Evolutionary conservation across 2,888 invertebrate species (phyloP).

Genomic region (Drosophila austrosaltans): DNA sequence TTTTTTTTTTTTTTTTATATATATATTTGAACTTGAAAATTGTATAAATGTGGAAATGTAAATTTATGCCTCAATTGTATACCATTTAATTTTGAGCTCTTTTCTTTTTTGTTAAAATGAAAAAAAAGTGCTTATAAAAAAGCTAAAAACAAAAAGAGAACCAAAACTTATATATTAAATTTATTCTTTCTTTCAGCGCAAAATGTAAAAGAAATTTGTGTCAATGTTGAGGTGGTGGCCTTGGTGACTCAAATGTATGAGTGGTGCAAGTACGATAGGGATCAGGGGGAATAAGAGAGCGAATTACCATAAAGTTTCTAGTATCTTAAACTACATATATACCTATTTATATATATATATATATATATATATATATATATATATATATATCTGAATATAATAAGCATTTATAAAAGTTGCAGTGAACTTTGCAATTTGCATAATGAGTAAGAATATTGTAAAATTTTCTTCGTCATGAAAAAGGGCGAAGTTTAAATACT

Average conservation of each 20-base stretch:
- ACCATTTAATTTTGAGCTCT: slow-evolving; percentile 10
- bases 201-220: slow-evolving; percentile 55
- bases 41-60: slow-evolving; percentile 31
- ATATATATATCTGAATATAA: slow-evolving; percentile 28
- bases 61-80: slow-evolving; percentile 34
- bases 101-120: slow-evolving; percentile 22
- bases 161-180: slow-evolving; percentile 23
- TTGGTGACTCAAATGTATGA: slow-evolving; percentile 6
- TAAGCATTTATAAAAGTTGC: slow-evolving; percentile 46
- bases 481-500: slow-evolving; percentile 21
- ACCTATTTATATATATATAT: slow-evolving; percentile 59
- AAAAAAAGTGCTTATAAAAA: slow-evolving; percentile 40
- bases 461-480: not conserved
- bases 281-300: slow-evolving; percentile 1
- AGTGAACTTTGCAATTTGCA: slow-evolving; percentile 58
- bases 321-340: slow-evolving; percentile 65
- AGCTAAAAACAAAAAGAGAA: slow-evolving; percentile 50
- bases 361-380: too few relatives aligned
- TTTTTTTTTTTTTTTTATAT: slow-evolving; percentile 22
- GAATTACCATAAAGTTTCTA: slow-evolving; percentile 51
- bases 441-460: slow-evolving; percentile 32
- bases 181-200: slow-evolving; percentile 26
- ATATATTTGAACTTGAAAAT: slow-evolving; percentile 38
- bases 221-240: slow-evolving; percentile 58
- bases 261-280: not conserved